These are phyloP conservation scores for Axis porcinus DNA, from an alignment of 2,113 vertebrate genomes.

Conservation along the genomic window DNA sequence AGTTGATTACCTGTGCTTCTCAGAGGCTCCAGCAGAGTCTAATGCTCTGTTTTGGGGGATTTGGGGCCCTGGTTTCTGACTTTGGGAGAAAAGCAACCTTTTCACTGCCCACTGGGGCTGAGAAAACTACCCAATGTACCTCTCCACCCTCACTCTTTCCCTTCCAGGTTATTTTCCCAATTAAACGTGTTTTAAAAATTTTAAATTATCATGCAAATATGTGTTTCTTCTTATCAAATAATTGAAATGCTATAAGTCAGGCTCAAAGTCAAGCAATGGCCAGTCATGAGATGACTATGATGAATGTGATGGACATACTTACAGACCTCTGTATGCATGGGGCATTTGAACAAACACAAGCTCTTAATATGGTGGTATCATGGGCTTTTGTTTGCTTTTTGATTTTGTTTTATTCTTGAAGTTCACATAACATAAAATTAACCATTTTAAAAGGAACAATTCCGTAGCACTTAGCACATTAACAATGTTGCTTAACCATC, in stretches of 20 bases:
- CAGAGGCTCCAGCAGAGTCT: not conserved
- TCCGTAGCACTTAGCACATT: not conserved
- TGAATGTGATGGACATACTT: not conserved
- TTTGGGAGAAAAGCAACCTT: not conserved
- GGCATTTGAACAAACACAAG: not conserved
- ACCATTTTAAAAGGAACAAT: not conserved
- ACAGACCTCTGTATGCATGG: not conserved
- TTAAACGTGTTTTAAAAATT: not conserved
- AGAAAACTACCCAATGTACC: not conserved
- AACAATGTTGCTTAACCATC: not conserved
- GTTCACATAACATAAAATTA: not conserved
- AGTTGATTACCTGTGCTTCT: slow-evolving; percentile 22
- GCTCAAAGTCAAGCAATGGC: not conserved
- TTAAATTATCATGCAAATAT: not conserved
- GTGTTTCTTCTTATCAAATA: not conserved
- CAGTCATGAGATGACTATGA: too few species aligned
- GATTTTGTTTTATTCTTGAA: not conserved
- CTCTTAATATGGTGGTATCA: not conserved
- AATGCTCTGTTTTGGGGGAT: not conserved
- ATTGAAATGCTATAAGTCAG: not conserved
- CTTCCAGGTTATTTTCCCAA: not conserved
- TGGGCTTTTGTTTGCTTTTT: not conserved
- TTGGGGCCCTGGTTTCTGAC: not conserved
- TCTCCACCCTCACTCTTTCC: not conserved
- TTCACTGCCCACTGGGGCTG: fast-evolving